Evolutionary conservation across 2,888 invertebrate species (phyloP), one percentile per base, ranked within the genome.

Genomic region (Drosophila subquinaria): DNA sequence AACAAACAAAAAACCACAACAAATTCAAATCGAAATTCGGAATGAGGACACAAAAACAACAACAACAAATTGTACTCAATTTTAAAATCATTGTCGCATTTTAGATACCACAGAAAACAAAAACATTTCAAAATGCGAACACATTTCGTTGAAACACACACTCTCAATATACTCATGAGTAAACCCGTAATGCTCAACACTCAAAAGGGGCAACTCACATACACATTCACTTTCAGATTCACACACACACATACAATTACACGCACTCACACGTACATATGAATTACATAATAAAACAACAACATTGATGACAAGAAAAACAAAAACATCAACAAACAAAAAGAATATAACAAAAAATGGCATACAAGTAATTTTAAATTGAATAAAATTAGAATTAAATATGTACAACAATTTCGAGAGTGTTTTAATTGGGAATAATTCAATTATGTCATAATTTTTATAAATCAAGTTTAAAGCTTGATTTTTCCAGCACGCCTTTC

Each of bases 321-420:
- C 38, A 17, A 15, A 42, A 42, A 42, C 43, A 43, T 40, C 15
- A 40, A 40, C 40, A 40, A 15, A 40, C 40, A 40, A 27, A 45
- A 70, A 11, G 20, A 20, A 23, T 23, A 10, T n/a, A 60, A 40
- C 45, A 59, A 60, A n/a, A n/a, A 88, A 89, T 76, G 79, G 65
- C 85, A 84, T 83, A 89, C 70, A 88, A 89, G 88, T 84, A 89
- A 84, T 84, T 84, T 84, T 84, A 85, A 84, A 84, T 84, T 84
- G 84, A 84, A 84, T 84, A 84, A 89, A 84, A 88, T 72, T 84
- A 84, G 84, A 79, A 84, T 79, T 89, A 89, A 83, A 87, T 84
- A 84, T 84, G 83, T 84, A 84, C 89, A 84, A 84, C 89, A 87
- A 81, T 50, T 15, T 1, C 0, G 15, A 23, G 13, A 23, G 43